Conservation (phyloP, 2,797 vertebrate species). For the Gouania willdenowi region DNA sequence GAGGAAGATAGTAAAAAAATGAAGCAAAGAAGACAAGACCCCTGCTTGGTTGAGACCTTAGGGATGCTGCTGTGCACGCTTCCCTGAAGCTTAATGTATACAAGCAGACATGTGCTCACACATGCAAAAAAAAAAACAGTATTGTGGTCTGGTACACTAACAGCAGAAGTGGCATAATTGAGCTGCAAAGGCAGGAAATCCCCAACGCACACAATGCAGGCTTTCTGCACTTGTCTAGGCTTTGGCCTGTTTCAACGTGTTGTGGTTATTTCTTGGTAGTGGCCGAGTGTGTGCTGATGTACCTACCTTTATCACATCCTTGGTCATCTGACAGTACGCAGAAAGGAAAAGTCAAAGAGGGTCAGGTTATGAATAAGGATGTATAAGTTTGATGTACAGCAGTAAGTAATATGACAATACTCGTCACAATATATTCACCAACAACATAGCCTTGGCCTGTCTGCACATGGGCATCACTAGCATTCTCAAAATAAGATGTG, state of each 20-base stretch:
- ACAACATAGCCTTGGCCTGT: too few species aligned
- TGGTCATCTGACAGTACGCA: constrained; percentile 86
- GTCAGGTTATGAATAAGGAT: constrained; percentile 5
- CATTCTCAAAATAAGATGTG: too few species aligned
- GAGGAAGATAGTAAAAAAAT: background rate
- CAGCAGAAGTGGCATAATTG: constrained; percentile 52
- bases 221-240: background rate
- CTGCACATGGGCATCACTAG: too few species aligned
- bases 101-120: constrained; percentile 9
- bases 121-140: constrained; percentile 15
- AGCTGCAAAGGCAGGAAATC: constrained; percentile 41
- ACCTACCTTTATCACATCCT: constrained; percentile 95
- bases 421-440: too few species aligned
- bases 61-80: constrained; percentile 28
- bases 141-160: constrained; percentile 28
- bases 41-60: constrained; percentile 25
- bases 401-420: too few species aligned
- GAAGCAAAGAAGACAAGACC: constrained; percentile 1
- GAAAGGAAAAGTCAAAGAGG: constrained; percentile 46
- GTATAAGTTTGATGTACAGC: too few species aligned
- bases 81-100: constrained; percentile 17
- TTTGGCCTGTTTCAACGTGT: constrained; percentile 3
- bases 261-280: background rate
- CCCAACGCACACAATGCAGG: constrained; percentile 10
- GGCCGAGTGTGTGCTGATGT: constrained; percentile 8